Evolutionary conservation across 2,113 vertebrate genomes (phyloP).

Genomic region (Microtus richardsoni): DNA sequence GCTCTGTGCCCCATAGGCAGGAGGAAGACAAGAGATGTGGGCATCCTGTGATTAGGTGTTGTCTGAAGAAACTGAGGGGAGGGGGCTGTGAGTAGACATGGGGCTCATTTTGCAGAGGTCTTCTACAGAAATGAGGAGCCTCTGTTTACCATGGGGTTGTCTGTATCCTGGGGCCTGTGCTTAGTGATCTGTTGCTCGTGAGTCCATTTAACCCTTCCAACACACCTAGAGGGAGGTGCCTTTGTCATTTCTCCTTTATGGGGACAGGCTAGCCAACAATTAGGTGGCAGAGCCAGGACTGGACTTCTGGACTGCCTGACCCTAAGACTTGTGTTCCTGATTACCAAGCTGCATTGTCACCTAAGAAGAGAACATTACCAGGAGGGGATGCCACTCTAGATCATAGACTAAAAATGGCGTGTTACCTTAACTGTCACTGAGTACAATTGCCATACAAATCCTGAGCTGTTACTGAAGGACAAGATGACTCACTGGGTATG

Average conservation of each 20-base stretch:
- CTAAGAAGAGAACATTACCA: not conserved
- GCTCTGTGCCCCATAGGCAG: not conserved
- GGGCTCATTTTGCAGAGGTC: not conserved
- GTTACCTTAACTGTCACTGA: not conserved
- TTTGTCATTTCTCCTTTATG: not conserved
- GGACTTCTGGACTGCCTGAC: no score
- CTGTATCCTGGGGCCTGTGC: fast-evolving
- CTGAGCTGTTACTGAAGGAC: not conserved
- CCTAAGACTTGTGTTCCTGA: not conserved
- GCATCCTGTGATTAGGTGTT: not conserved
- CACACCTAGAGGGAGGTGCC: not conserved
- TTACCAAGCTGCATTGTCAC: not conserved
- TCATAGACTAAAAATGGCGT: not conserved
- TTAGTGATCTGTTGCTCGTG: no score
- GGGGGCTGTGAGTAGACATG: not conserved
- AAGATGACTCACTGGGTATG: not conserved
- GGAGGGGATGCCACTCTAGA: not conserved
- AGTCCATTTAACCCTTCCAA: no score
- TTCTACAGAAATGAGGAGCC: not conserved
- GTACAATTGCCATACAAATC: not conserved
- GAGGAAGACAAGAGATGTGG: not conserved
- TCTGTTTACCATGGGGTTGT: fast-evolving
- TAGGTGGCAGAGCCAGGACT: not conserved
- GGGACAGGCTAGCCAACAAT: not conserved
- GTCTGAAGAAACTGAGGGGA: not conserved